Evolutionary conservation across 2,888 invertebrate species (phyloP).

Genomic region (Cataglyphis rosenhaueri): DNA sequence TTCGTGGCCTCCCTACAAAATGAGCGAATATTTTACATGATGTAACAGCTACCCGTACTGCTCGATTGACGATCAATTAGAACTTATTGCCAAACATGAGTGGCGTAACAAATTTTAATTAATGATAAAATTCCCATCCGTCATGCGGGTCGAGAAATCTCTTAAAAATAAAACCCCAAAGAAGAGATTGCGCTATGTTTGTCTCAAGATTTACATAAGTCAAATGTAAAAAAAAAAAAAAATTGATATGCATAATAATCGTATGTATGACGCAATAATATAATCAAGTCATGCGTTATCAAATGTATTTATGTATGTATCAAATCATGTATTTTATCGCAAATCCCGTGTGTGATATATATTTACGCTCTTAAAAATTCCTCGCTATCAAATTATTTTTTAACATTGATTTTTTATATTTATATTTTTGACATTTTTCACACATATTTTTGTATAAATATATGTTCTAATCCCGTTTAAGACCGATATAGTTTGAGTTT

Average conservation of each 20-base stretch:
- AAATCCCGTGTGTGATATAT: neutral
- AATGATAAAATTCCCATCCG: neutral
- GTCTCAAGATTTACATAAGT: no score
- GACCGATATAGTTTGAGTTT: neutral
- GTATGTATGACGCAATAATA: neutral
- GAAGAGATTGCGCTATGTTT: neutral
- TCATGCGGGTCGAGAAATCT: neutral
- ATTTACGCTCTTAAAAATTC: neutral
- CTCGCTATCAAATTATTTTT: neutral
- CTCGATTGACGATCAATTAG: slow-evolving; percentile 49
- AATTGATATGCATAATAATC: no score
- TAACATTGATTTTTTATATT: neutral
- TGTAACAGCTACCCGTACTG: slow-evolving; percentile 37
- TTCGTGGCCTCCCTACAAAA: slow-evolving; percentile 54
- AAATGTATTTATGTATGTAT: no score
- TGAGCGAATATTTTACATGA: slow-evolving; percentile 52
- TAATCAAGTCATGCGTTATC: neutral
- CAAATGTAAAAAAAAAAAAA: no score
- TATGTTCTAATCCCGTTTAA: neutral
- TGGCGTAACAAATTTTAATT: neutral
- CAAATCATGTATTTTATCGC: neutral
- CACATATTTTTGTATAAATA: neutral
- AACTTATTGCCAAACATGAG: slow-evolving; percentile 22
- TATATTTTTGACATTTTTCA: neutral
- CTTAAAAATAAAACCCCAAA: neutral